These are phyloP conservation scores for Onychostruthus taczanowskii DNA, from an alignment of 2,113 vertebrate genomes.

Conservation along the genomic window DNA sequence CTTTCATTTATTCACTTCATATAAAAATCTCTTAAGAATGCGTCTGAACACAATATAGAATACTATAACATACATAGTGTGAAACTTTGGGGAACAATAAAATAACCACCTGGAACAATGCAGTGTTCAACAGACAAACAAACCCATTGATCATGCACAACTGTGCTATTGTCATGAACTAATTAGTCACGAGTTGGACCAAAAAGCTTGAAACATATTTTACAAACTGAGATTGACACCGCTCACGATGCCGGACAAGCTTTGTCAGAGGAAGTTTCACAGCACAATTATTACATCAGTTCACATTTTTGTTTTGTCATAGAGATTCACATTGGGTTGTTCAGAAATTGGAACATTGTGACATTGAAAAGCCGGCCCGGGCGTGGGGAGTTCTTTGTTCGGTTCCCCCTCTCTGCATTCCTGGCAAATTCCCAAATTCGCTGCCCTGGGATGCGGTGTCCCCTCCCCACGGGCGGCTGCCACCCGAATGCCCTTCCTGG, in stretches of 20 bases:
- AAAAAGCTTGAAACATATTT: conserved; percentile 85
- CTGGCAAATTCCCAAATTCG: conserved; percentile 20
- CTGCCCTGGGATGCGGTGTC: not conserved
- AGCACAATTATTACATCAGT: conserved; percentile 89
- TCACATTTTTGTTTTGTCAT: conserved; percentile 76
- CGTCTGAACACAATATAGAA: conserved; percentile 97
- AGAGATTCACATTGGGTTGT: conserved; percentile 83
- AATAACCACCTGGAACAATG: conserved; percentile 88
- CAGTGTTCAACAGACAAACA: conserved; percentile 85
- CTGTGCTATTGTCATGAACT: conserved; percentile 85
- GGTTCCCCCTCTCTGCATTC: not conserved
- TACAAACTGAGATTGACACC: conserved; percentile 86
- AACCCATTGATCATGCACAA: conserved; percentile 90
- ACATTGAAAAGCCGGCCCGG: conserved; percentile 53
- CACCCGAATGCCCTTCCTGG: conserved; percentile 43
- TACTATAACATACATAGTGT: conserved; percentile 97
- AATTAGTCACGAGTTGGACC: conserved; percentile 85
- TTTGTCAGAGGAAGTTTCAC: conserved; percentile 89
- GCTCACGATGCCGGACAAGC: conserved; percentile 85
- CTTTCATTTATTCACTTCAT: conserved; percentile 98
- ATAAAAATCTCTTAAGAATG: conserved; percentile 98
- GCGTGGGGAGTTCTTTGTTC: not conserved
- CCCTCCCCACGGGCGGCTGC: not conserved
- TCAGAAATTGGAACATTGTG: conserved; percentile 73
- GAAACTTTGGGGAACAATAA: conserved; percentile 87